phyloP scores from a whole-genome alignment of 1,140 invertebrate species.

The Scaptomyza montana region DNA sequence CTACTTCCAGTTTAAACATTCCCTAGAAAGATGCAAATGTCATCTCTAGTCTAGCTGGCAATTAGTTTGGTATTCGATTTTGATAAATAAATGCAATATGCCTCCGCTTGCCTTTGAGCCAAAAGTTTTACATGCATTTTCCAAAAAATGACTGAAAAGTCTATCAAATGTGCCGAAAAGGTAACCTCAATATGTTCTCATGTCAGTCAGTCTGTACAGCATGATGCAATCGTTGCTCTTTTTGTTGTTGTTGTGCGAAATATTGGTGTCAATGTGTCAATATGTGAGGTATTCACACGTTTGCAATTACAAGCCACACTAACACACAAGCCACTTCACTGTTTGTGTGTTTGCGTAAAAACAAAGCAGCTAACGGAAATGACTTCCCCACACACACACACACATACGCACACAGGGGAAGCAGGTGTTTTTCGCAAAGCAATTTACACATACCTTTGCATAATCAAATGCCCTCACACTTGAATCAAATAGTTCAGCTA shows the following conservation, averaged over 20 bases:
- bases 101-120: no score
- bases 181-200: conserved; percentile 61
- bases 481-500: not conserved
- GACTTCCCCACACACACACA: conserved; percentile 27
- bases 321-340: conserved; percentile 31
- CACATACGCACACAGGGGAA: not conserved
- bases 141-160: conserved; percentile 43
- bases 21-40: no score
- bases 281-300: conserved; percentile 76
- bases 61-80: no score
- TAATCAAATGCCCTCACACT: conserved; percentile 2
- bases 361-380: conserved; percentile 63
- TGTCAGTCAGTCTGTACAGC: conserved; percentile 34
- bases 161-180: conserved; percentile 48
- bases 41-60: no score
- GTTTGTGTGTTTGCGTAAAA: conserved; percentile 3
- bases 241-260: conserved; percentile 41
- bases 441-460: conserved; percentile 35
- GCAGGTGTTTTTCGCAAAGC: conserved; percentile 7
- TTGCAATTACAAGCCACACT: conserved; percentile 75
- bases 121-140: not conserved
- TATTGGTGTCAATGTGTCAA: conserved; percentile 80
- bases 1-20: no score
- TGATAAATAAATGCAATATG: not conserved
- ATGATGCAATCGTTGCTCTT: conserved; percentile 23